Conservation (phyloP, 2,888 invertebrate species). For the Diloba caeruleocephala region DNA sequence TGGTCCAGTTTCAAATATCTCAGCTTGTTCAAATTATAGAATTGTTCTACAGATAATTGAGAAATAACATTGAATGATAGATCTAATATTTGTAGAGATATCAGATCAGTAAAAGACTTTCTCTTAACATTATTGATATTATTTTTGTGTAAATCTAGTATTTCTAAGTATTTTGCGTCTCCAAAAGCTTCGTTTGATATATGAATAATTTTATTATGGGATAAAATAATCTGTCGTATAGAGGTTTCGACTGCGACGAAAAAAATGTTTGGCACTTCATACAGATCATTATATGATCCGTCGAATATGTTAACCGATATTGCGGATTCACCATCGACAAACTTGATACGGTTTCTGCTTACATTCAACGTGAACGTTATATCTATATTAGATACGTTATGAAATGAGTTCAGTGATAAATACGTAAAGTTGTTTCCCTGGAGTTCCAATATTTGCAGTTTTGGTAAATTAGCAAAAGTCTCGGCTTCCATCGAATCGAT, state of each 20-base stretch:
- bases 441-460: constrained; percentile 93
- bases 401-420: constrained; percentile 91
- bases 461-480: constrained; percentile 93
- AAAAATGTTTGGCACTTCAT: constrained; percentile 90
- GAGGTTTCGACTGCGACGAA: constrained; percentile 90
- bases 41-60: constrained; percentile 94
- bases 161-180: constrained; percentile 91
- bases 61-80: constrained; percentile 93
- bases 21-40: constrained; percentile 92
- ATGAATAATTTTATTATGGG: constrained; percentile 92
- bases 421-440: constrained; percentile 93
- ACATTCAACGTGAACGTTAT: constrained; percentile 93
- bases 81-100: constrained; percentile 93
- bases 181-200: constrained; percentile 93
- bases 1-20: constrained; percentile 92
- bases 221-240: constrained; percentile 91
- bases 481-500: constrained; percentile 92
- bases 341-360: constrained; percentile 91
- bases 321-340: constrained; percentile 82
- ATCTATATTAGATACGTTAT: constrained; percentile 91
- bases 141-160: constrained; percentile 93
- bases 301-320: constrained; percentile 92
- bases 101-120: constrained; percentile 93
- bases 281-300: constrained; percentile 91
- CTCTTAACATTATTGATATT: constrained; percentile 92